Evolutionary conservation across 2,888 invertebrate genomes (phyloP).

Genomic region (Sarcophaga rosellei): DNA sequence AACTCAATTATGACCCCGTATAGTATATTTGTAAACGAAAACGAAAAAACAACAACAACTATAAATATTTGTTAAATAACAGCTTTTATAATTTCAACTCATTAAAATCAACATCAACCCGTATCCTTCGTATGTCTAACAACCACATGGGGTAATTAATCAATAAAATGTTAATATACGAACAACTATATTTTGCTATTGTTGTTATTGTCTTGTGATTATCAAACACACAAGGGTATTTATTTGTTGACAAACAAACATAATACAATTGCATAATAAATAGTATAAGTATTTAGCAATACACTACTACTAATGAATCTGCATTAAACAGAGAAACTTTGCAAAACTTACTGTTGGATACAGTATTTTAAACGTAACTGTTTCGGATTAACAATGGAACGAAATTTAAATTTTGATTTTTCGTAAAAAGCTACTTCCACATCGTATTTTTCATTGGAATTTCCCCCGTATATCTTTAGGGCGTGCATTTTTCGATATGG

Average conservation of each 20-base stretch:
- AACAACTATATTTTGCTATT: background rate
- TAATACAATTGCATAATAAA: background rate
- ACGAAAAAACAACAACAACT: background rate
- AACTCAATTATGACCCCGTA: background rate
- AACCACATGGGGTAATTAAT: constrained; percentile 61
- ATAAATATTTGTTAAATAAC: constrained; percentile 24
- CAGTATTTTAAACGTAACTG: too few relatives aligned
- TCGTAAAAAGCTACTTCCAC: too few relatives aligned
- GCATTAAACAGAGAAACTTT: too few relatives aligned
- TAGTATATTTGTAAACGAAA: background rate
- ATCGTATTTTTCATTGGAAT: too few relatives aligned
- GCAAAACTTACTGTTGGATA: too few relatives aligned
- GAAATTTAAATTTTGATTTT: too few relatives aligned
- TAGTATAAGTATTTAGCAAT: background rate
- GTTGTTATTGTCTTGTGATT: constrained; percentile 17
- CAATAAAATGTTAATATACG: background rate
- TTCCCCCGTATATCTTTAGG: too few relatives aligned
- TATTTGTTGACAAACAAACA: background rate
- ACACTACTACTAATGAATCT: too few relatives aligned
- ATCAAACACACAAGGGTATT: constrained; percentile 19
- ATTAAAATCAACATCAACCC: constrained; percentile 43
- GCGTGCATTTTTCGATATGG: too few relatives aligned
- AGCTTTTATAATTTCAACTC: constrained; percentile 46
- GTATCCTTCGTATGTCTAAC: background rate
- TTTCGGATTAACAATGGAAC: too few relatives aligned